These are phyloP conservation scores for Carettochelys insculpta DNA, from an alignment of 2,113 vertebrate species.

Conservation along the genomic window DNA sequence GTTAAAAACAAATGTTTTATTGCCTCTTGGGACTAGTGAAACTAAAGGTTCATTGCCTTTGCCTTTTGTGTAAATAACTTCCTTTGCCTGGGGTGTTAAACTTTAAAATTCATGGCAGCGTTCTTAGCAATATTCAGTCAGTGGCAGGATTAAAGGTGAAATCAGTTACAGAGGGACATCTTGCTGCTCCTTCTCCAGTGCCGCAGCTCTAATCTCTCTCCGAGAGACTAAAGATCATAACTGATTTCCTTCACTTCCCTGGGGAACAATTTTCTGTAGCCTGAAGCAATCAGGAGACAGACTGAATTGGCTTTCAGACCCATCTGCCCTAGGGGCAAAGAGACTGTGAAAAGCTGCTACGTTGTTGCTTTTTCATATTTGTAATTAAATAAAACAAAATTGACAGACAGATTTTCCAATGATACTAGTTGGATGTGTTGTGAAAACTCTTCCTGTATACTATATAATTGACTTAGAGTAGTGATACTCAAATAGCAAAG, in stretches of 20 bases:
- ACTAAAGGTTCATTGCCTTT: slow-evolving; percentile 32
- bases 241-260: slow-evolving; percentile 80
- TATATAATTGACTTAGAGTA: slow-evolving; percentile 33
- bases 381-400: slow-evolving; percentile 84
- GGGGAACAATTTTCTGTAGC: slow-evolving; percentile 81
- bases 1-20: slow-evolving; percentile 36
- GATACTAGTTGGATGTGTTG: slow-evolving; percentile 46
- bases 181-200: slow-evolving; percentile 77
- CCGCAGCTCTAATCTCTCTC: slow-evolving; percentile 75
- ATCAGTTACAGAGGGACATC: slow-evolving; percentile 76
- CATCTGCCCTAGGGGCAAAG: slow-evolving; percentile 69
- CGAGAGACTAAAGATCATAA: slow-evolving; percentile 82
- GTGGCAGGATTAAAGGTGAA: slow-evolving; percentile 80
- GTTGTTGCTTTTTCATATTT: slow-evolving; percentile 81
- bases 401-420: slow-evolving; percentile 68
- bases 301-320: slow-evolving; percentile 77
- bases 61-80: slow-evolving; percentile 68
- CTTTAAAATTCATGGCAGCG: slow-evolving; percentile 68
- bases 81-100: slow-evolving; percentile 66
- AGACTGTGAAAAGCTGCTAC: slow-evolving; percentile 67
- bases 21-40: slow-evolving; percentile 37
- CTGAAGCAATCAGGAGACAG: slow-evolving; percentile 81
- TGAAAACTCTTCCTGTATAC: slow-evolving; percentile 36
- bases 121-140: slow-evolving; percentile 78
- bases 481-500: slow-evolving; percentile 1